phyloP scores from a whole-genome alignment of 2,113 vertebrate genomes.

The Tylochromis polylepis region DNA sequence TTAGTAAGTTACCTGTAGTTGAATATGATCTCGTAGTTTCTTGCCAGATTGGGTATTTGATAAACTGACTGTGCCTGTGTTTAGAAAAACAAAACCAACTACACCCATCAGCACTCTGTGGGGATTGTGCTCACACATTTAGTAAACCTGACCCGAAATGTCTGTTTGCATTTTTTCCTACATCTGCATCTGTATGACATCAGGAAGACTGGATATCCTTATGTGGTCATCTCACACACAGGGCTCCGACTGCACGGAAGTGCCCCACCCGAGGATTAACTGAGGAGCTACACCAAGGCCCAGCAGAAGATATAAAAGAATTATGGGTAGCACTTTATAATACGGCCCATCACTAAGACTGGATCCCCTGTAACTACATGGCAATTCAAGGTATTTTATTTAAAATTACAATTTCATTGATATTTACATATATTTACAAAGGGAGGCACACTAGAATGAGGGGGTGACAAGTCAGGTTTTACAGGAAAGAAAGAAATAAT shows the following conservation, averaged over 20 bases:
- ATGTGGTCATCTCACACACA: not conserved
- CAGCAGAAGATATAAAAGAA: not conserved
- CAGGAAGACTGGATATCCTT: too few relatives aligned
- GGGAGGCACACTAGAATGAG: not conserved
- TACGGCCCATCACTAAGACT: rapidly evolving
- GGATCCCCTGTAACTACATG: too few relatives aligned
- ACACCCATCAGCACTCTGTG: too few relatives aligned
- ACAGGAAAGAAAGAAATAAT: not conserved
- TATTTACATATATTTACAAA: not conserved
- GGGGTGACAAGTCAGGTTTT: not conserved
- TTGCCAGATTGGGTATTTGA: not conserved
- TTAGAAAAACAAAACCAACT: not conserved
- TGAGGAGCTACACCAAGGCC: not conserved
- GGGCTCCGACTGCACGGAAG: rapidly evolving
- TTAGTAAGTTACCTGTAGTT: not conserved
- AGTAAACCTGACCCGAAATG: too few relatives aligned
- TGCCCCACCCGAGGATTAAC: not conserved
- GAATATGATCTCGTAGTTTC: not conserved
- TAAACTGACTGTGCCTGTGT: not conserved
- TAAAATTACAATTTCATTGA: not conserved
- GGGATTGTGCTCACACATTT: too few relatives aligned
- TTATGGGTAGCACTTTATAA: not conserved
- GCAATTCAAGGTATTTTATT: not conserved
- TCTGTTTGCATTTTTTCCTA: too few relatives aligned
- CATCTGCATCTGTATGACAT: not conserved